phyloP scores from a whole-genome alignment of 2,113 vertebrate genomes.

The Probosciger aterrimus region DNA sequence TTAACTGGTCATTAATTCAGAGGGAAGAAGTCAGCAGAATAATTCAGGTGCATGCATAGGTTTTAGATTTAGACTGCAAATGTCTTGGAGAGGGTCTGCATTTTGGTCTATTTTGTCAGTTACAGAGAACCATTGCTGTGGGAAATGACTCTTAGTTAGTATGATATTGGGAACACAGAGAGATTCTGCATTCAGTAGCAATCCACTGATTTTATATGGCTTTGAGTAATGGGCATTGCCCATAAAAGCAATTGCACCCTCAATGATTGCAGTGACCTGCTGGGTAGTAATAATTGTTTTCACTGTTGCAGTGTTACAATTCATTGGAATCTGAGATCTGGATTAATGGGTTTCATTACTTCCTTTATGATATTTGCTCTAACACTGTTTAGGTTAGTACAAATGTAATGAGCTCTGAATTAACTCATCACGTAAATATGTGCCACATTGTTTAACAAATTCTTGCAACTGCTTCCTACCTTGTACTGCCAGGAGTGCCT shows the following conservation, averaged over 20 bases:
- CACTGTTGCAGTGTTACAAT: not conserved
- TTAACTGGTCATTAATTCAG: not conserved
- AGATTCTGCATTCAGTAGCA: not conserved
- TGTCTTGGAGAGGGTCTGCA: not conserved
- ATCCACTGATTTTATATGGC: not conserved
- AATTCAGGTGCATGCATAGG: not conserved
- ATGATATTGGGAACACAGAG: not conserved
- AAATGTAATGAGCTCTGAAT: not conserved
- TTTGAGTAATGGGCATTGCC: not conserved
- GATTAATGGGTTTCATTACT: not conserved
- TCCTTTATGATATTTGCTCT: not conserved
- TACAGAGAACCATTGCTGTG: not conserved
- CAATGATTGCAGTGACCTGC: not conserved
- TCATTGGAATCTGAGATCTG: not conserved
- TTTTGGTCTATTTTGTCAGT: not conserved
- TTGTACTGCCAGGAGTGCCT: fast-evolving
- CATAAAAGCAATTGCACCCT: not conserved
- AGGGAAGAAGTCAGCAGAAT: not conserved
- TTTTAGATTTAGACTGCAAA: not conserved
- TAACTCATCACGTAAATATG: not conserved
- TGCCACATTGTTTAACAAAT: not conserved
- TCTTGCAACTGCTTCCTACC: not conserved
- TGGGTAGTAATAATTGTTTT: not conserved
- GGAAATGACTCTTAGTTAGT: not conserved
- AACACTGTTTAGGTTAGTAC: not conserved